Evolutionary conservation across 2,113 vertebrate species (phyloP), one percentile per base, ranked within the genome.

Genomic region (Pyxicephalus adspersus): DNA sequence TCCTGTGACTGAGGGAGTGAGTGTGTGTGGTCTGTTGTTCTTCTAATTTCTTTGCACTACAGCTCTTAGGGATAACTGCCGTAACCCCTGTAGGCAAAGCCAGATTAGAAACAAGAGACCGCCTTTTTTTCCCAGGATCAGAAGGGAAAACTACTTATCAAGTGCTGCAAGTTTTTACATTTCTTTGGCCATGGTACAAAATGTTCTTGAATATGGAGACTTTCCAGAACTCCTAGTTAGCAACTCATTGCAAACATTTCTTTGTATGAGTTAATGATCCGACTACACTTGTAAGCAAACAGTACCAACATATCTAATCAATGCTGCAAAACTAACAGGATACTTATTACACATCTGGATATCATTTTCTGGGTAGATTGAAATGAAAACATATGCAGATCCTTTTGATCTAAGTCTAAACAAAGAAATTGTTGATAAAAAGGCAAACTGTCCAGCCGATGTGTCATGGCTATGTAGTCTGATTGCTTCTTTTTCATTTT

Each of bases 281-380:
- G 16, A 87, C 89, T 92, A 94, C 89, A 94, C 92, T 91, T 94
- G 92, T 94, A 94, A 94, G 91, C 91, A 95, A 95, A 95, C 92
- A 93, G 91, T 88, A 93, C 91, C 90, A 92, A 93, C 91, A 88
- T 91, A 93, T 92, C 91, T 93, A 93, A 95, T 95, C 93, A 94
- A 93, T 90, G 89, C 88, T 90, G 91, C 90, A 92, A 92, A 92
- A 90, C 84, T 89, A 93, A 91, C 90, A 90, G 87, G 94, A 94
- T 91, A 91, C 86, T 91, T 92, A 93, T 93, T 93, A 94, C 92
- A 93, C 94, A 95, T 95, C 93, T 95, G 94, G 93, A 95, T 92
- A 90, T 87, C 91, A 93, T 95, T 94, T 95, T 93, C 90, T 90
- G 89, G 89, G 92, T 93, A 88, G 87, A 91, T 91, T 91, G 91